Conservation (phyloP, 2,797 vertebrate genomes). For the Tolypeutes matacus region DNA sequence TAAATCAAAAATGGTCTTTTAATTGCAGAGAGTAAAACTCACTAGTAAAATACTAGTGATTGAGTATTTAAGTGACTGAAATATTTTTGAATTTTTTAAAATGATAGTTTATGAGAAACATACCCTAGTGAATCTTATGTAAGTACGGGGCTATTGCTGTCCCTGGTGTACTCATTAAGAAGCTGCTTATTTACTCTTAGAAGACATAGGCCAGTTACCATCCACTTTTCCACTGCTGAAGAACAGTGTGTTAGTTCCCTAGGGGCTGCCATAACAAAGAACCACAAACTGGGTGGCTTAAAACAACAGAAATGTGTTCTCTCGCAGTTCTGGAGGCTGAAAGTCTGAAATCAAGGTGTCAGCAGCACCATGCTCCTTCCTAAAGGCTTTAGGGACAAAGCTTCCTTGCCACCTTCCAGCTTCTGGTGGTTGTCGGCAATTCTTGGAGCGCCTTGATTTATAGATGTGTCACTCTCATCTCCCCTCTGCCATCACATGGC, state of each 20-base stretch:
- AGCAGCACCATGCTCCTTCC: no score
- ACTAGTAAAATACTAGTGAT: background rate
- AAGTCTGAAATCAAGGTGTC: no score
- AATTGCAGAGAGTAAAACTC: background rate
- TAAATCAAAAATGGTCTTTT: slow-evolving; percentile 8
- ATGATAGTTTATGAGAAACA: background rate
- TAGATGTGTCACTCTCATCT: no score
- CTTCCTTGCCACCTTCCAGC: no score
- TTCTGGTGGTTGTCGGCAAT: no score
- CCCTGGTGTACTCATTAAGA: background rate
- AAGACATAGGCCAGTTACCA: background rate
- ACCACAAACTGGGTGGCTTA: no score
- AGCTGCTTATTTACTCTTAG: background rate
- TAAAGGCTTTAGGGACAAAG: no score
- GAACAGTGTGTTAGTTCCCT: background rate
- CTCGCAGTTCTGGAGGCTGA: no score
- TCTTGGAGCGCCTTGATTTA: no score
- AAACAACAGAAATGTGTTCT: no score
- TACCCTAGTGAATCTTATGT: background rate
- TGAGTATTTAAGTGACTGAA: background rate
- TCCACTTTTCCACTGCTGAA: background rate
- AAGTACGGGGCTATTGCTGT: background rate
- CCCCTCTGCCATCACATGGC: no score
- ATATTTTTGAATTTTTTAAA: background rate
- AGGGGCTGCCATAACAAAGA: no score